Percentiles rank a stretch among this genome's conserved stretches.
Conservation (phyloP, 2,888 invertebrate genomes). For the Ennomos quercinarius region DNA sequence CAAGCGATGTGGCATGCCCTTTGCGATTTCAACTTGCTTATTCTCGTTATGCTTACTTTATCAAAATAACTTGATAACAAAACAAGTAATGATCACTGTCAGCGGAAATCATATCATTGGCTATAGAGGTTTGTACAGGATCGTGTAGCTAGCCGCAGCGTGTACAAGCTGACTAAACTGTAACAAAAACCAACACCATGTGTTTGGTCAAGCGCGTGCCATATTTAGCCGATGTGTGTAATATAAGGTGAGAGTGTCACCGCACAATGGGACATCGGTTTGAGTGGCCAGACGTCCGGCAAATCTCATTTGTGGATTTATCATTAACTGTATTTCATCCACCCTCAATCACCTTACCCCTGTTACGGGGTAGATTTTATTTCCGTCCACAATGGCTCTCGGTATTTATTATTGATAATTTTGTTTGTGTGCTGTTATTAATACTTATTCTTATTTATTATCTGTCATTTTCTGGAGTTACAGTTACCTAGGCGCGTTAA, state of each 20-base stretch:
- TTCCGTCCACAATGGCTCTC: slow-evolving; percentile 72
- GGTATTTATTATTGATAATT: slow-evolving; percentile 72
- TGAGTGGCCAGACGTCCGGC: slow-evolving; percentile 83
- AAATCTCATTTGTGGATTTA: slow-evolving; percentile 86
- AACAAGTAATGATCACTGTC: too few relatives aligned
- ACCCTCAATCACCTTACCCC: slow-evolving; percentile 77
- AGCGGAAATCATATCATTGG: too few relatives aligned
- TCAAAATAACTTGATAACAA: too few relatives aligned
- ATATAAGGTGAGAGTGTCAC: slow-evolving; percentile 81
- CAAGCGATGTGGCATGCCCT: too few relatives aligned
- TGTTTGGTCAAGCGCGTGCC: slow-evolving; percentile 57
- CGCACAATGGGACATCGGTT: slow-evolving; percentile 77
- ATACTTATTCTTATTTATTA: too few relatives aligned
- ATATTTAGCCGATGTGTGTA: slow-evolving; percentile 71
- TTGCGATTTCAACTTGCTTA: too few relatives aligned
- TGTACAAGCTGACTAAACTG: slow-evolving; percentile 1
- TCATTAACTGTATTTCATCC: slow-evolving; percentile 84
- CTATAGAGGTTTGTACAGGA: too few relatives aligned
- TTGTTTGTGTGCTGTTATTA: slow-evolving; percentile 51
- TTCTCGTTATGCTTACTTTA: too few relatives aligned
- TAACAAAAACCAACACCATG: slow-evolving; percentile 54
- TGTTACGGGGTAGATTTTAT: slow-evolving; percentile 82
- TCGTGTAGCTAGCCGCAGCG: too few relatives aligned
- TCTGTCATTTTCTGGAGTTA: too few relatives aligned
- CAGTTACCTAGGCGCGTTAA: too few relatives aligned